A percentile compares a stretch with the other conserved stretches of the same genome.
Conservation (phyloP, 2,888 invertebrate species). For the Patella ulyssiponensis region DNA sequence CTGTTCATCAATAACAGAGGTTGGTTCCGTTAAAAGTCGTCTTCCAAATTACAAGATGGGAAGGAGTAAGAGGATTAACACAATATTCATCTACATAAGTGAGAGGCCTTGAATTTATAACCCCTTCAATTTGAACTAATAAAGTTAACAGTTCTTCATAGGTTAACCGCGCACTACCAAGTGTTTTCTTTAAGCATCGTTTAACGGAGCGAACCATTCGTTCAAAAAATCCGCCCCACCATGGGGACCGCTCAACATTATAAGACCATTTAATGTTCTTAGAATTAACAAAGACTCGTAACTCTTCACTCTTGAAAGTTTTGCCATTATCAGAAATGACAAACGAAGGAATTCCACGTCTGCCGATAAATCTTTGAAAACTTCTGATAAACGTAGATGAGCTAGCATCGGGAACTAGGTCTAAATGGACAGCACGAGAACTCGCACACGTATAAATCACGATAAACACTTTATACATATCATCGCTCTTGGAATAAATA, state of each 20-base stretch:
- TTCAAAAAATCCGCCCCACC: not conserved
- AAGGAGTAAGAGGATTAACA: not conserved
- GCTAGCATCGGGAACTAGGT: not conserved
- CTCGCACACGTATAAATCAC: not conserved
- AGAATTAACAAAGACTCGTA: not conserved
- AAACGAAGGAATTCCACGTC: not conserved
- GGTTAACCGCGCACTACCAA: not conserved
- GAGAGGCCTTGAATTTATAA: not conserved
- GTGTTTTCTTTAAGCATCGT: not conserved
- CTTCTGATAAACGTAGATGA: not conserved
- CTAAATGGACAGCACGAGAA: not conserved
- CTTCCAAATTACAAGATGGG: not conserved
- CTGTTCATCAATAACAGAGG: not conserved
- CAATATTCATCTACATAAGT: not conserved
- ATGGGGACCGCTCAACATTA: not conserved
- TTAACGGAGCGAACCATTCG: not conserved
- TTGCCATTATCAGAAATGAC: not conserved
- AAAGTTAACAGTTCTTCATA: conserved; percentile 6
- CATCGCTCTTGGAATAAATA: too few relatives aligned
- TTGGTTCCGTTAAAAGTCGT: not conserved
- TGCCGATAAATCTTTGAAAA: not conserved
- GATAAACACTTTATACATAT: not conserved
- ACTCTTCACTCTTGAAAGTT: not conserved
- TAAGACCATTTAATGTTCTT: not conserved
- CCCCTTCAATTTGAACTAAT: not conserved